phyloP scores from a whole-genome alignment of 1,140 invertebrate genomes.

The Centruroides sculpturatus region DNA sequence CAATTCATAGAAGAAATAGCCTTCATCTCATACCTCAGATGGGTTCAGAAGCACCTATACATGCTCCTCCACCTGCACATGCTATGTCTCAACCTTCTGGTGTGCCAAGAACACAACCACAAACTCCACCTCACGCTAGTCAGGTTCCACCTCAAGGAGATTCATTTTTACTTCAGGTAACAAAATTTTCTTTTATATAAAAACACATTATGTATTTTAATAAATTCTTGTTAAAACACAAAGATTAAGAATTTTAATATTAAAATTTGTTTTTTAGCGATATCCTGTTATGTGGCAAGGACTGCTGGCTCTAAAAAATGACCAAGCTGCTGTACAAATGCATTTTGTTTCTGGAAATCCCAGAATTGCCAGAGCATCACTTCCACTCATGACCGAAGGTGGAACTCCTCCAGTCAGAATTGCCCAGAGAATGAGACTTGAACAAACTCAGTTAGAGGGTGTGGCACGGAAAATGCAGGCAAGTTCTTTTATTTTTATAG shows the following conservation, averaged over 20 bases:
- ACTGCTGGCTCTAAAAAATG: slow-evolving; percentile 82
- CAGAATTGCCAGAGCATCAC: slow-evolving; percentile 60
- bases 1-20: slow-evolving; percentile 1
- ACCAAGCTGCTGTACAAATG: slow-evolving; percentile 93
- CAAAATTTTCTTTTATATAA: background rate
- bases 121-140: slow-evolving; percentile 52
- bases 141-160: slow-evolving; percentile 61
- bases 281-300: slow-evolving; percentile 97
- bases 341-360: slow-evolving; percentile 91
- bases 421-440: slow-evolving; percentile 89
- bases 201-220: too few relatives aligned
- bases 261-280: slow-evolving; percentile 22
- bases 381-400: slow-evolving; percentile 54
- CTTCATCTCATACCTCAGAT: slow-evolving; percentile 6
- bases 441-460: slow-evolving; percentile 84
- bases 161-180: slow-evolving; percentile 53
- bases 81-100: slow-evolving; percentile 10
- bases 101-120: slow-evolving; percentile 36
- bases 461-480: slow-evolving; percentile 93
- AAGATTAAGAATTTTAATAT: background rate
- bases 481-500: slow-evolving; percentile 22
- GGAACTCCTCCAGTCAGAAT: slow-evolving; percentile 71
- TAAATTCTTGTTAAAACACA: too few relatives aligned
- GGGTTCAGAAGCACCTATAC: slow-evolving; percentile 9
- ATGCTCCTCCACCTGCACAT: slow-evolving; percentile 17